Evolutionary conservation across 64 coral and sea anemone species (phyloP).

Genomic region (Montipora foliosa): DNA sequence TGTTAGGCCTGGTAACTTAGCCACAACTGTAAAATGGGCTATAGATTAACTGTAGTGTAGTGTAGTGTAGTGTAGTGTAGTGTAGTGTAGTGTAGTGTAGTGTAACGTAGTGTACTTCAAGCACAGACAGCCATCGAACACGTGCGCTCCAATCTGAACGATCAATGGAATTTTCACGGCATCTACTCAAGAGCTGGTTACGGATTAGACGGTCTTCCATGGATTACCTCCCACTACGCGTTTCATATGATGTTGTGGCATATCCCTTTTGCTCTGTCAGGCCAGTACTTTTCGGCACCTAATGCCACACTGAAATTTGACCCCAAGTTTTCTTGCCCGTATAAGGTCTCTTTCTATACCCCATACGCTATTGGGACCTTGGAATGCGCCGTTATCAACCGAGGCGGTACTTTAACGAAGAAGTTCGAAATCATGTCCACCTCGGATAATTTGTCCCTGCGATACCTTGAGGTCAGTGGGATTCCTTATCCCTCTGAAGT

Average conservation of each 20-base stretch:
- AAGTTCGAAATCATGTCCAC: slow-evolving; percentile 45
- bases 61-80: too few relatives aligned
- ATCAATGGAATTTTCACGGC: slow-evolving; percentile 79
- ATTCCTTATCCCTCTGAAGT: neutral
- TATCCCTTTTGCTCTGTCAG: slow-evolving; percentile 78
- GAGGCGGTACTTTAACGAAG: neutral
- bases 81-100: too few relatives aligned
- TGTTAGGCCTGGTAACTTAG: too few relatives aligned
- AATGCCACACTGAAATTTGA: slow-evolving; percentile 24
- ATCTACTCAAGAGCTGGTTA: slow-evolving; percentile 72
- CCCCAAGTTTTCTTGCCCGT: slow-evolving; percentile 34
- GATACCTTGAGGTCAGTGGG: slow-evolving; percentile 29
- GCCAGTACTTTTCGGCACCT: slow-evolving; percentile 72
- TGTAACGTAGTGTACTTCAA: too few relatives aligned
- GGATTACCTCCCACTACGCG: slow-evolving; percentile 75
- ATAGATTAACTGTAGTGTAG: too few relatives aligned
- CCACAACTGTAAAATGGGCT: too few relatives aligned
- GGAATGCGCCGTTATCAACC: neutral
- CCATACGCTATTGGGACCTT: slow-evolving; percentile 34
- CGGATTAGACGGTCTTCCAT: slow-evolving; percentile 72
- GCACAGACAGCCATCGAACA: slow-evolving; percentile 77
- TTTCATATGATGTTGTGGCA: slow-evolving; percentile 82
- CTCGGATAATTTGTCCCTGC: slow-evolving; percentile 10
- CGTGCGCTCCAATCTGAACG: slow-evolving; percentile 68
- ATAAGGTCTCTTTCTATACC: slow-evolving; percentile 36